Evolutionary conservation across 2,113 vertebrate genomes (phyloP), one percentile per base, ranked within the genome.

Genomic region (Pheucticus melanocephalus): DNA sequence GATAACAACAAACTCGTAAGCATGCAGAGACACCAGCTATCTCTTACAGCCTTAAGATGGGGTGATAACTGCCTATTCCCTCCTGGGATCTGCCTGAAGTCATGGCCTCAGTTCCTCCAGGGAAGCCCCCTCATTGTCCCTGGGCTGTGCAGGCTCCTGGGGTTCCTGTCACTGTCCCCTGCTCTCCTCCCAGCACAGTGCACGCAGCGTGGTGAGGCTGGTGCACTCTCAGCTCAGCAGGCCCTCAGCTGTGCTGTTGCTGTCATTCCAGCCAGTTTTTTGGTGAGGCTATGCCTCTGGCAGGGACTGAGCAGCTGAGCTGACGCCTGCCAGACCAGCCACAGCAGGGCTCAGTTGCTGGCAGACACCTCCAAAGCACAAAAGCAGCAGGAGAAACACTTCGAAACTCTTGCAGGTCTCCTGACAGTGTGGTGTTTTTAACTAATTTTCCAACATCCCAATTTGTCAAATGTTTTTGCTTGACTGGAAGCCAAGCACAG

Each of bases 381-480:
- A 84, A 95, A 86, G 28, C 81, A 45, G 81, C n/a, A 15, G 73
- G 64, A 78, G 37, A 82, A 92, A 63, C 12, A 11, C 30, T 89
- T 66, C 73, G 21, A 84, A 89, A 71, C 2, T 3, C 51, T 59
- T 18, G 11, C 8, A 63, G 27, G 35, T 60, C 72, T 89, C 57
- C 53, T 31, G 21, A 71, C 40, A n/a, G n/a, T 8, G 18, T 35
- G 60, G 3, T 14, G 30, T 82, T 83, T 86, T 47, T 59, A 63
- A 64, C 27, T 78, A 17, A 63, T 91, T 89, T 83, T 81, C 64
- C 21, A 70, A 24, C 44, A 75, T 66, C 35, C 21, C 66, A 51
- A 81, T 59, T 86, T 91, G 56, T 51, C 51, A 77, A 59, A 70
- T 39, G 6, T 78, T 96, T 95, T 71, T 40, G 21, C 39, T 89